Evolutionary conservation across 2,797 vertebrate species (phyloP), one percentile per base, ranked within the genome.

Genomic region (Gymnocypris eckloni): DNA sequence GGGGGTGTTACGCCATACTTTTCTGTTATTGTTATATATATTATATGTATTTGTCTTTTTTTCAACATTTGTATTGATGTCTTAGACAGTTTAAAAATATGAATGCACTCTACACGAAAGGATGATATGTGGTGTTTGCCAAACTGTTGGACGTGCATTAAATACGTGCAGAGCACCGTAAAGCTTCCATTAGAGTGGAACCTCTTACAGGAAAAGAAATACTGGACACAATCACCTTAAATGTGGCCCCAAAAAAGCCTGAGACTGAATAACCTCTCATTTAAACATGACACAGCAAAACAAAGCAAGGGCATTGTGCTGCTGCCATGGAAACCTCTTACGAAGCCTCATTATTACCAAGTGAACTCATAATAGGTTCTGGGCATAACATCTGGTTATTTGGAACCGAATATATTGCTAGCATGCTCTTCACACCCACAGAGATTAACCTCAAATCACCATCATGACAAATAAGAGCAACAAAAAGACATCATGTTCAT

Each of bases 281-380:
- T 66, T 69, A 82, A 82, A 84, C 56, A 76, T 82, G 77, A 86
- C 82, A 79, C 73, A 80, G 69, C 61, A 85, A 28, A 85, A 87
- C 64, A 88, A 76, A 1, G 20, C 61, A 56, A 76, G 50, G 73
- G 33, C 28, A 87, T 85, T 87, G 64, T 73, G 56, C 61, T 45
- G 86, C 83, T 81, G 45, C 87, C 41, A 70, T 83, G 70, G 67
- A 88, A 88, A 83, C 80, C 71, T 73, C 43, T 61, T 87, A 61
- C 33, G 59, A 85, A 80, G 48, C 45, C 82, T 72, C 22, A 56
- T 56, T 54, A 85, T 71, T 70, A 83, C 66, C 56, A 67, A 78
- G 77, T 39, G 77, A 88, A 86, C 77, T 75, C 80, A 73, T 54
- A 86, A 69, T 81, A 61, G 41, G 50, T 70, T 81, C 43, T 66